Conservation (phyloP, 2,797 vertebrate genomes). For the Setipinna tenuifilis region DNA sequence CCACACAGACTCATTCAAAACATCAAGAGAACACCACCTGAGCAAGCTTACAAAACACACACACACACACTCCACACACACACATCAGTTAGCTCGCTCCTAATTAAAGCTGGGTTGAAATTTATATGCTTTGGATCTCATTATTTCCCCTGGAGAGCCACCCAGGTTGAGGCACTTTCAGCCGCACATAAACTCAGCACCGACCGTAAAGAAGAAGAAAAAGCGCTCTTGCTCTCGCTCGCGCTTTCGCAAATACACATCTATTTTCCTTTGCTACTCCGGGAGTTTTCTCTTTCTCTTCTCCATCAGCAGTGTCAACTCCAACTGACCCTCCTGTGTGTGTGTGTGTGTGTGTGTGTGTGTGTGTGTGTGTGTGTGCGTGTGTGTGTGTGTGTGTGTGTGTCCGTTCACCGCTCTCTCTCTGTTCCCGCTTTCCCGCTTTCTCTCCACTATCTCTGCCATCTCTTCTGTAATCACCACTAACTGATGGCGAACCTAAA, state of each 20-base stretch:
- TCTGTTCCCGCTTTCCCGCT: background rate
- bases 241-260: constrained; percentile 1
- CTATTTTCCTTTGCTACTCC: background rate
- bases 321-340: background rate
- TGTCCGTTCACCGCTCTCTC: background rate
- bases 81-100: constrained; percentile 12
- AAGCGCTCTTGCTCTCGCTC: too few species aligned
- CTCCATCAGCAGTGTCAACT: constrained; percentile 31
- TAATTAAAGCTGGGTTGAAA: constrained; percentile 12
- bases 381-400: too few species aligned
- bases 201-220: background rate
- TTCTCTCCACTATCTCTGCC: constrained; percentile 30
- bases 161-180: constrained; percentile 26
- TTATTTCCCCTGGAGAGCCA: constrained; percentile 43
- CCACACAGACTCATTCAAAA: background rate
- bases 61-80: background rate
- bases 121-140: constrained; percentile 32
- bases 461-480: constrained; percentile 37
- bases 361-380: too few species aligned
- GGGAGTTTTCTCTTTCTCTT: background rate
- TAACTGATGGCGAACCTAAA: constrained; percentile 44
- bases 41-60: background rate
- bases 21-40: background rate
- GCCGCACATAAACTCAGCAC: constrained; percentile 9
- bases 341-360: background rate